Base-by-base conservation (phyloP, 2,113 vertebrate genomes). In the Lontra canadensis region DNA sequence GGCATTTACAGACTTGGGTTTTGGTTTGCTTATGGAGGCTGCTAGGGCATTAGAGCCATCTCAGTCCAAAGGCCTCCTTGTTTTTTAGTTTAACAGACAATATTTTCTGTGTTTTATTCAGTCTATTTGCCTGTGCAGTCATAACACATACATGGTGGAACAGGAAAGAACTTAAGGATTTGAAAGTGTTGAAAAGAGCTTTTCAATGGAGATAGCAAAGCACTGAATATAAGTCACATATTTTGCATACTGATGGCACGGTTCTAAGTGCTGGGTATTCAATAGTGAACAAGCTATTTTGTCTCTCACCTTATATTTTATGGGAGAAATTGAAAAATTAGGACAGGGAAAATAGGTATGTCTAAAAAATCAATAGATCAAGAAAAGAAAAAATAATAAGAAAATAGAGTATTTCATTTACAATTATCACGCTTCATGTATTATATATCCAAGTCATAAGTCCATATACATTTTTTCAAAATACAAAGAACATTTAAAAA, bases 301-400 rank as follows among this genome's bases (percentile, higher is more conserved):
- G 31, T 69, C 26, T 7, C 13, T 86, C 57, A 18, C 1, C 47
- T 47, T 59, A 0, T 55, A 69, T 93, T 93, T 91, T 80, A 52
- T 69, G 26, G 26, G 4, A 90, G 29, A 65, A 88, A 84, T 57
- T 79, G 26, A 97, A 96, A 95, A 82, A 55, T 36, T 59, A 79
- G 31, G 23, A 63, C 4, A 55, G 20, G 14, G 2, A 9, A 95
- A 92, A 92, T 71, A 67, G 2, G 15, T 29, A 83, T 36, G 6
- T 69, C 44, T 84, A 63, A 73, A 90, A 78, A 79, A 44, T 78
- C 25, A 89, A 49, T n/a, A 55, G 15, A 59, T 82, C 4, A 61
- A 52, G 65, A 82, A 71, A 59, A 17, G 13, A 92, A 74, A 90
- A 57, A 52, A 52, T 49, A 52, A 52, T 49, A 63, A 36, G 10